Percentiles rank a stretch among this genome's conserved stretches.
Evolutionary conservation across 2,888 invertebrate genomes (phyloP).

Genomic region (Microctonus hyperodae): DNA sequence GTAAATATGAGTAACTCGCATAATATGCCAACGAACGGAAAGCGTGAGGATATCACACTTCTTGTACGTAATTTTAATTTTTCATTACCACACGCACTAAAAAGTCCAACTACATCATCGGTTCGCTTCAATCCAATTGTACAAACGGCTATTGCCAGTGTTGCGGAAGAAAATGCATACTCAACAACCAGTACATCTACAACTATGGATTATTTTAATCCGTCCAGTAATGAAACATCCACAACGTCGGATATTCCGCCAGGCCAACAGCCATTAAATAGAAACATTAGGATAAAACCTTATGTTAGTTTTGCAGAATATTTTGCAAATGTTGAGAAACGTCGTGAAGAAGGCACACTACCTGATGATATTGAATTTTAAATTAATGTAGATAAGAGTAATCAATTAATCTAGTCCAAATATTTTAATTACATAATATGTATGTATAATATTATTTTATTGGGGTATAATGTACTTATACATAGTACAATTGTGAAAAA

Average conservation of each 20-base stretch:
- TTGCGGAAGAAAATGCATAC: conserved; percentile 44
- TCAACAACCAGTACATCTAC: conserved; percentile 37
- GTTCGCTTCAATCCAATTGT: conserved; percentile 73
- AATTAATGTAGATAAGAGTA: no score
- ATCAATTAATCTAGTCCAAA: background rate
- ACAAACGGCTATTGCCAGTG: conserved; percentile 61
- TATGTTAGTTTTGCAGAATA: conserved; percentile 88
- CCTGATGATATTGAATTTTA: conserved; percentile 69
- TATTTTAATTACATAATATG: conserved; percentile 9
- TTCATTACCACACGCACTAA: conserved; percentile 72
- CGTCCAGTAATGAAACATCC: conserved; percentile 60
- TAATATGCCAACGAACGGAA: conserved; percentile 64
- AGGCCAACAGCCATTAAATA: conserved; percentile 66
- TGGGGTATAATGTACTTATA: conserved; percentile 12
- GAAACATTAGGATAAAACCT: conserved; percentile 75
- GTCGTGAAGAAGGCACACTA: conserved; percentile 71
- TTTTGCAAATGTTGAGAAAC: conserved; percentile 75
- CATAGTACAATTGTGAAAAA: no score
- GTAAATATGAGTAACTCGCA: conserved; percentile 71
- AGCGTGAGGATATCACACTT: conserved; percentile 85
- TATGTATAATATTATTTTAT: background rate
- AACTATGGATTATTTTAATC: conserved; percentile 52
- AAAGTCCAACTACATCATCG: conserved; percentile 65
- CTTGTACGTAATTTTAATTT: conserved; percentile 87
- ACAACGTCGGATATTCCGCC: conserved; percentile 58